phyloP scores from a whole-genome alignment of 1,140 invertebrate species.

The Papilio machaon region DNA sequence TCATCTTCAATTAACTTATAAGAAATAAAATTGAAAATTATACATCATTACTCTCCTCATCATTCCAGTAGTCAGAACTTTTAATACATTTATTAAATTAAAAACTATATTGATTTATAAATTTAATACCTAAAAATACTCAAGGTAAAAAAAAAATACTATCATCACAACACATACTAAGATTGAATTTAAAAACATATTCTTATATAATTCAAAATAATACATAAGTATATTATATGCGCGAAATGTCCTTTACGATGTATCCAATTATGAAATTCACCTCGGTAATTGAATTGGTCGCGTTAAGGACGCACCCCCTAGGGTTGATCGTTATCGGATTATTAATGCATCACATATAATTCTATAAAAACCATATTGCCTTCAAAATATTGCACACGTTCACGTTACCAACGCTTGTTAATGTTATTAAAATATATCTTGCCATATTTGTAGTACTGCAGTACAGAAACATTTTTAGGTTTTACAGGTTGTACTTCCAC shows the following conservation, averaged over 20 bases:
- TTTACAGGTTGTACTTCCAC: too few species aligned
- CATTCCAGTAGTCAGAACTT: too few species aligned
- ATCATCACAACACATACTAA: not conserved
- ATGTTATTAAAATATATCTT: not conserved
- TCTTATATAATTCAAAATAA: not conserved
- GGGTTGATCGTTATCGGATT: constrained; percentile 1
- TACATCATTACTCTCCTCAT: too few species aligned
- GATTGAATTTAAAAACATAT: not conserved
- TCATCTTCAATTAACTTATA: not conserved
- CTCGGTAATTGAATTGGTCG: constrained; percentile 13
- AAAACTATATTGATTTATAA: too few species aligned
- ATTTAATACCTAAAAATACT: too few species aligned
- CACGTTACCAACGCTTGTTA: not conserved
- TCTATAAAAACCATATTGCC: not conserved
- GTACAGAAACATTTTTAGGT: too few species aligned
- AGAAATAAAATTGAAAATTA: not conserved
- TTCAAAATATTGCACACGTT: not conserved
- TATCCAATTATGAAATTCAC: constrained; percentile 15
- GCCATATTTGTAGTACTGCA: not conserved
- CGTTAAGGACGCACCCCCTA: not conserved
- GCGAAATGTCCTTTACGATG: not conserved
- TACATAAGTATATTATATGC: not conserved
- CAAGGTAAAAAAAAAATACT: too few species aligned
- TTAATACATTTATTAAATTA: too few species aligned
- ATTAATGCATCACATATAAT: constrained; percentile 8